Evolutionary conservation across 2,888 invertebrate species (phyloP).

Genomic region (Bhutanitis thaidina): DNA sequence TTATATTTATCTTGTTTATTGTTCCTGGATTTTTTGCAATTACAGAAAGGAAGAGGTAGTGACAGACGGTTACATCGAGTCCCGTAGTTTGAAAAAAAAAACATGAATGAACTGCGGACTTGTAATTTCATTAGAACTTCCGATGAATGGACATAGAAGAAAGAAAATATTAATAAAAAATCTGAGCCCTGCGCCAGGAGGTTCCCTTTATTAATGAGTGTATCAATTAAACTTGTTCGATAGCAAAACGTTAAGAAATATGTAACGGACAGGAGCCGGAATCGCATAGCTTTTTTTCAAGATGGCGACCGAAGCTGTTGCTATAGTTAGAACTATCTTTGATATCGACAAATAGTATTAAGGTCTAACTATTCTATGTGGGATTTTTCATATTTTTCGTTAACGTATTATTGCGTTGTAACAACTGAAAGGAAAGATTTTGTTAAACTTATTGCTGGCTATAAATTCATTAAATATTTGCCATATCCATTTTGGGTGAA

Average conservation of each 20-base stretch:
- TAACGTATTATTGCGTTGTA: background rate
- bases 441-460: too few relatives aligned
- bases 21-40: constrained; percentile 18
- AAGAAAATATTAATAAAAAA: constrained; percentile 6
- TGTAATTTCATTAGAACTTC: constrained; percentile 16
- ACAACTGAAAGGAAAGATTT: too few relatives aligned
- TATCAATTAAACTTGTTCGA: constrained; percentile 11
- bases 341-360: constrained; percentile 11
- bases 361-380: background rate
- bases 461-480: too few relatives aligned
- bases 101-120: constrained; percentile 13
- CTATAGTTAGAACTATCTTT: constrained; percentile 2
- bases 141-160: constrained; percentile 17
- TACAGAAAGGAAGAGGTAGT: constrained; percentile 11
- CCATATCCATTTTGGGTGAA: too few relatives aligned
- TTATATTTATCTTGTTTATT: constrained; percentile 9
- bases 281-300: constrained; percentile 10
- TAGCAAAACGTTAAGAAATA: constrained; percentile 9
- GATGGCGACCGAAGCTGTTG: constrained; percentile 4
- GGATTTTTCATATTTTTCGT: too few relatives aligned
- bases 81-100: constrained; percentile 4
- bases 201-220: constrained; percentile 11
- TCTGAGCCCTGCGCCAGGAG: background rate
- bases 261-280: constrained; percentile 15
- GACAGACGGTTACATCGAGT: constrained; percentile 16